Percentiles rank a stretch among this genome's conserved stretches.
phyloP scores from a whole-genome alignment of 2,888 invertebrate genomes.

The Falcaria lacertinaria region DNA sequence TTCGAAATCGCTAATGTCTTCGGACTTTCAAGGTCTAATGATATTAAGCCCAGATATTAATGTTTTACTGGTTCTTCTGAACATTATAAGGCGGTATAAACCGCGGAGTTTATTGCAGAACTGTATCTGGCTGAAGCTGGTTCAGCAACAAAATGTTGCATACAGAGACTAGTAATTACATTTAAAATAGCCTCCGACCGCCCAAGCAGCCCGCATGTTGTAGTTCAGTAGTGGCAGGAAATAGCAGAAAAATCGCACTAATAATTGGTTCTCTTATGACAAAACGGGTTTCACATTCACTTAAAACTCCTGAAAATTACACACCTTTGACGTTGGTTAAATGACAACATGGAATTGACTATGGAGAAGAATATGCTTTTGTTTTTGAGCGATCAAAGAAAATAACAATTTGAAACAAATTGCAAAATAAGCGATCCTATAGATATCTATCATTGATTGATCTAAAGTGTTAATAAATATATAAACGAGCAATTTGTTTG shows the following conservation, averaged over 20 bases:
- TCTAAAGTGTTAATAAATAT: too few species aligned
- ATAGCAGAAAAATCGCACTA: conserved; percentile 9
- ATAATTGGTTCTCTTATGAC: background rate
- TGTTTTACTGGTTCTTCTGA: background rate
- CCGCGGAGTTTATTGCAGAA: conserved; percentile 26
- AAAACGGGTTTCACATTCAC: background rate
- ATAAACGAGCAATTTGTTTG: too few species aligned
- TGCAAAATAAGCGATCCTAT: too few species aligned
- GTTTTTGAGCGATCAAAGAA: too few species aligned
- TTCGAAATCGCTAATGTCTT: too few species aligned
- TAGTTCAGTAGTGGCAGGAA: conserved; percentile 15
- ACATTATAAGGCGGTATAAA: conserved; percentile 18
- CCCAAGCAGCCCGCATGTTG: conserved; percentile 31
- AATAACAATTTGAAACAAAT: too few species aligned
- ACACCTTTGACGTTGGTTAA: too few species aligned
- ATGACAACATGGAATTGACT: too few species aligned
- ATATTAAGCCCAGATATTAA: background rate
- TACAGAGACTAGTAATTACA: conserved; percentile 44
- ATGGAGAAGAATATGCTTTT: too few species aligned
- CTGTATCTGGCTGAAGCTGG: conserved; percentile 26
- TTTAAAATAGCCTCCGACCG: conserved; percentile 44
- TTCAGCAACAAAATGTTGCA: conserved; percentile 32
- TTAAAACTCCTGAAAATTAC: background rate
- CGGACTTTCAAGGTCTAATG: too few species aligned
- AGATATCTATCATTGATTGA: too few species aligned